Evolutionary conservation across 1,140 invertebrate genomes (phyloP).

Genomic region (Uloborus diversus): DNA sequence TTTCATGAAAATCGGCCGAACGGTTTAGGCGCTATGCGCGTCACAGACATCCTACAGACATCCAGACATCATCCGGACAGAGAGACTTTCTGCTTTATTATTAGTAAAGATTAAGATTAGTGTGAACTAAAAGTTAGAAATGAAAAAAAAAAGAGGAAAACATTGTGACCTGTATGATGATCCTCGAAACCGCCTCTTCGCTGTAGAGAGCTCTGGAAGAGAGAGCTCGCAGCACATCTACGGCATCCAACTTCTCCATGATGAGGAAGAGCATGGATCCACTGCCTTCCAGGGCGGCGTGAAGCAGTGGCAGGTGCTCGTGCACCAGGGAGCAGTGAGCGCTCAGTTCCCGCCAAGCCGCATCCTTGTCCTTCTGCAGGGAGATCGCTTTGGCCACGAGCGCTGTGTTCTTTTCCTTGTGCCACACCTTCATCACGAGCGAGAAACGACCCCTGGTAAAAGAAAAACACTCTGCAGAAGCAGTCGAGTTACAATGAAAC

Average conservation of each 20-base stretch:
- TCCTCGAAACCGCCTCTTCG: slow-evolving; percentile 86
- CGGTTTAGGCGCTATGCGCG: no score
- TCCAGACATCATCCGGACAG: no score
- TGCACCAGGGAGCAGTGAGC: slow-evolving; percentile 82
- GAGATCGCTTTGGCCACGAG: slow-evolving; percentile 54
- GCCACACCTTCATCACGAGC: slow-evolving; percentile 77
- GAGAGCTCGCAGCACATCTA: slow-evolving; percentile 88
- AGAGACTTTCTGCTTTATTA: no score
- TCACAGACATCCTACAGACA: no score
- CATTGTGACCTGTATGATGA: slow-evolving; percentile 73
- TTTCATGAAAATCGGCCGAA: no score
- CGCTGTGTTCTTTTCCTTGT: slow-evolving; percentile 51
- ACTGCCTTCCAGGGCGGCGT: slow-evolving; percentile 66
- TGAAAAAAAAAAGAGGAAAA: not conserved
- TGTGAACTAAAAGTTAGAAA: no score
- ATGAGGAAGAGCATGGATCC: slow-evolving; percentile 66
- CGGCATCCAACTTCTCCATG: slow-evolving; percentile 81
- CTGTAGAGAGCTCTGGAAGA: slow-evolving; percentile 86
- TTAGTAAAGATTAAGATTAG: no score
- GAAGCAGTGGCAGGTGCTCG: slow-evolving; percentile 80
- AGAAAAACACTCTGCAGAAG: no score
- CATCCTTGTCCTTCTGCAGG: not conserved
- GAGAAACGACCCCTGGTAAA: slow-evolving; percentile 79
- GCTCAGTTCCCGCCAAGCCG: slow-evolving; percentile 76
- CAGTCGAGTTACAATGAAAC: no score